phyloP scores from a whole-genome alignment of 2,113 vertebrate species.

The Callorhinus ursinus region DNA sequence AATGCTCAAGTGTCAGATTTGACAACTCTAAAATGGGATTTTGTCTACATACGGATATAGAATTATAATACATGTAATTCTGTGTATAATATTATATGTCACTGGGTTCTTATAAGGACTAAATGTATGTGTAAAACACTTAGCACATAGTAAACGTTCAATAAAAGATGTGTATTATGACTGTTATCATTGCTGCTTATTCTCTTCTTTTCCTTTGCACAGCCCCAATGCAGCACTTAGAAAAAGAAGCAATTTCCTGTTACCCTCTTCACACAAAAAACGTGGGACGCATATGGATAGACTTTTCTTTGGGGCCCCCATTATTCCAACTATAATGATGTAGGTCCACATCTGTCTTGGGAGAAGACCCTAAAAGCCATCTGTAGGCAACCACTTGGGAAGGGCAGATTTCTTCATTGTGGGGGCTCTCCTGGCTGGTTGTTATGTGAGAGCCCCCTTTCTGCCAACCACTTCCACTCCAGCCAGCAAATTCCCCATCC shows the following conservation, averaged over 20 bases:
- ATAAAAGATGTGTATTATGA: neutral
- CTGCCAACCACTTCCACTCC: neutral
- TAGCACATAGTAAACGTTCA: neutral
- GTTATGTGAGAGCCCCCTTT: neutral
- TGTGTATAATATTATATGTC: neutral
- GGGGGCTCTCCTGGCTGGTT: neutral
- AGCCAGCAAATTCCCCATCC: neutral
- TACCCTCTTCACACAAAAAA: neutral
- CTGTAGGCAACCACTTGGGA: neutral
- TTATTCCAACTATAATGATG: neutral
- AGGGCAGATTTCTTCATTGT: neutral
- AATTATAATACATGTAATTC: neutral
- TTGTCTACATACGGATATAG: neutral
- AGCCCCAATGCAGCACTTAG: neutral
- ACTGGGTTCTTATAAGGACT: neutral
- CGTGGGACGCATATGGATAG: neutral
- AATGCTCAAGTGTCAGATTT: neutral
- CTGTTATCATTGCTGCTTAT: neutral
- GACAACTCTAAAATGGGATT: neutral
- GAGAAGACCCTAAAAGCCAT: neutral
- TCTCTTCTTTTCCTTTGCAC: neutral
- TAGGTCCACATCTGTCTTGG: neutral
- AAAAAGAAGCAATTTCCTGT: neutral
- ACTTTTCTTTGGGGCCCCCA: neutral
- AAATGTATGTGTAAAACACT: neutral